Evolutionary conservation across 2,888 invertebrate species (phyloP), one percentile per base, ranked within the genome.

Genomic region (Sminthurides aquaticus): DNA sequence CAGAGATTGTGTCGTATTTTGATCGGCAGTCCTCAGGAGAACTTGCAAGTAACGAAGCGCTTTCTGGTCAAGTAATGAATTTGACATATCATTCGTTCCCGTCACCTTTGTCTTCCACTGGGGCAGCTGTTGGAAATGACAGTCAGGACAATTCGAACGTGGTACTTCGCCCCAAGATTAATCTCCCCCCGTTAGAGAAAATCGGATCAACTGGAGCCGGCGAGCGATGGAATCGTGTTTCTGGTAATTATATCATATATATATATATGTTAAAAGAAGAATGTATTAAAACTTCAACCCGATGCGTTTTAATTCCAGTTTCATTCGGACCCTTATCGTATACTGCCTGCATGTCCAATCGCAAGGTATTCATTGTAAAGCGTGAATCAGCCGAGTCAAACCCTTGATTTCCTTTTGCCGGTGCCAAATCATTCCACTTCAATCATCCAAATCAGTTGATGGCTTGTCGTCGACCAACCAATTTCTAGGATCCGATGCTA

Each of bases 11-110:
- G n/a, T n/a, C n/a, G n/a, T n/a, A n/a, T n/a, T n/a, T n/a, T n/a
- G n/a, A n/a, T n/a, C n/a, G n/a, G 8, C 22, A 52, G 52, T 52
- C 52, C 5, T 52, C 52, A 15, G 52, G 52, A 52, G 52, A 52
- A 52, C 52, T 52, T 8, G 18, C 52, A 20, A 52, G 52, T 20
- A 52, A 22, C 5, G 52, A 52, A 52, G 52, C 5, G 5, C 8
- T 20, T 5, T 52, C 52, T 8, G 22, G 11, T 15, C 52, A 52
- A 20, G 5, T 52, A 15, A 52, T 52, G 52, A 22, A 22, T 20
- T 52, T 52, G 52, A 52, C 52, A 15, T 52, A 15, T 20, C 22
- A 52, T 20, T 18, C 52, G 20, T 22, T 52, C 5, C 20, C 52
- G 5, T 5, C 52, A 18, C 5, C 18, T 20, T 20, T 20, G 5